Evolutionary conservation across 2,888 invertebrate genomes (phyloP).

Genomic region (Agrochola macilenta): DNA sequence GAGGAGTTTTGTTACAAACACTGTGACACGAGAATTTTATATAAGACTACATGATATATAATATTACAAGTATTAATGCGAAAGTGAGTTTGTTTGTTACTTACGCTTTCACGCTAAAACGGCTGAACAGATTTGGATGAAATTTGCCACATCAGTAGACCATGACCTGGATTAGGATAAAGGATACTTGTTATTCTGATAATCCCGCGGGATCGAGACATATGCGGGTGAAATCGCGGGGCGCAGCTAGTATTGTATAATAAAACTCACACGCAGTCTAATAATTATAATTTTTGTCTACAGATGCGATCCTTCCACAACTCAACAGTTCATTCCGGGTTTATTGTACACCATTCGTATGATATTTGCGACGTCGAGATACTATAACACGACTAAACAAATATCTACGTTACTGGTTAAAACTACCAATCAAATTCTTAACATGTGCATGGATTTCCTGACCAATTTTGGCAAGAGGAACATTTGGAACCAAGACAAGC

Average conservation of each 20-base stretch:
- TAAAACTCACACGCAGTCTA: not conserved
- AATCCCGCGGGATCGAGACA: no score
- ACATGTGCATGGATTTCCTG: slow-evolving; percentile 94
- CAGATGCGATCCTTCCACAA: slow-evolving; percentile 92
- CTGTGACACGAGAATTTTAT: no score
- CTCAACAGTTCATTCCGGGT: slow-evolving; percentile 93
- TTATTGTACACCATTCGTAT: slow-evolving; percentile 95
- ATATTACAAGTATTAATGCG: no score
- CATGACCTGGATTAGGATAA: no score
- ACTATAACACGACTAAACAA: slow-evolving; percentile 95
- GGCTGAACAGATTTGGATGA: no score
- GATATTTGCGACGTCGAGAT: slow-evolving; percentile 95
- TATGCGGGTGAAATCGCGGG: no score
- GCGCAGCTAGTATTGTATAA: not conserved
- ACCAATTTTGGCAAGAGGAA: slow-evolving; percentile 92
- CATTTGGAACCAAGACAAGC: slow-evolving; percentile 95
- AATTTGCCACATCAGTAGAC: no score
- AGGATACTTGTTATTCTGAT: no score
- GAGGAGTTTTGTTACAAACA: no score
- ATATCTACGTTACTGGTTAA: slow-evolving; percentile 95
- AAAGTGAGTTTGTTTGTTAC: no score
- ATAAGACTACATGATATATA: no score
- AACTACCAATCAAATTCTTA: slow-evolving; percentile 97
- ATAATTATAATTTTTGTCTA: slow-evolving; percentile 60
- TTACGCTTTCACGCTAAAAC: no score